Percentiles rank a stretch among this genome's conserved stretches.
These are phyloP conservation scores for Leptinotarsa tumamoca DNA, from an alignment of 2,888 invertebrate species.

Conservation along the genomic window DNA sequence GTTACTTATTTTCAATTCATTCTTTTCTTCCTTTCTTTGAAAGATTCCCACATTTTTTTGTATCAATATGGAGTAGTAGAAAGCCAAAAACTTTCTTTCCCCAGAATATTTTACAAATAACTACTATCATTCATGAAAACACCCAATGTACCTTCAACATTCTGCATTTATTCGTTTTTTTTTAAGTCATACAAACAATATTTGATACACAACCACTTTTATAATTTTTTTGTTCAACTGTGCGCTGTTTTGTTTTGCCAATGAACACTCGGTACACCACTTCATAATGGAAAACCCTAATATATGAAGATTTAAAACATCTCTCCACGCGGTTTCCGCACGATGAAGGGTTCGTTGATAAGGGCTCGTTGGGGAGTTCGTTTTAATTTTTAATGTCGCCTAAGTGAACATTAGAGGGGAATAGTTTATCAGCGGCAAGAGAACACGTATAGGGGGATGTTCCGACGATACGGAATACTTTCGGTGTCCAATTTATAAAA, in stretches of 20 bases:
- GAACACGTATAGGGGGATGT: conserved; percentile 8
- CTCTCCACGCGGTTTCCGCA: conserved; percentile 14
- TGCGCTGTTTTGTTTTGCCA: not conserved
- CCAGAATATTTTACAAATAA: too few relatives aligned
- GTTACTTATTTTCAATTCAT: too few relatives aligned
- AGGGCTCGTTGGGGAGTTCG: conserved; percentile 3
- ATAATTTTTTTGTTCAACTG: too few relatives aligned
- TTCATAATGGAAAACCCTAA: conserved; percentile 9
- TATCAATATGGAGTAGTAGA: too few relatives aligned
- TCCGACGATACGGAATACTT: not conserved
- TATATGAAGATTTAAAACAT: conserved; percentile 14
- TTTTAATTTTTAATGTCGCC: conserved; percentile 19
- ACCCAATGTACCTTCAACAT: too few relatives aligned
- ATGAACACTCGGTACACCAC: conserved; percentile 2
- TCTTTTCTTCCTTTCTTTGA: too few relatives aligned
- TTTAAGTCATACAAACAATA: not conserved
- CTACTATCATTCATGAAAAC: too few relatives aligned
- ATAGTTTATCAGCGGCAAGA: conserved; percentile 11
- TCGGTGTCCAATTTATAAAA: conserved; percentile 7
- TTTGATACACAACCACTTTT: too few relatives aligned
- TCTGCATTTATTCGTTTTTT: not conserved
- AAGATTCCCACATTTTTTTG: too few relatives aligned
- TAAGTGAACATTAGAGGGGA: conserved; percentile 19
- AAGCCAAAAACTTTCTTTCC: too few relatives aligned
- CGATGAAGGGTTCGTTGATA: conserved; percentile 19